Base-by-base conservation (phyloP, 23 tunicate genomes). In the Ciona savignyi region DNA sequence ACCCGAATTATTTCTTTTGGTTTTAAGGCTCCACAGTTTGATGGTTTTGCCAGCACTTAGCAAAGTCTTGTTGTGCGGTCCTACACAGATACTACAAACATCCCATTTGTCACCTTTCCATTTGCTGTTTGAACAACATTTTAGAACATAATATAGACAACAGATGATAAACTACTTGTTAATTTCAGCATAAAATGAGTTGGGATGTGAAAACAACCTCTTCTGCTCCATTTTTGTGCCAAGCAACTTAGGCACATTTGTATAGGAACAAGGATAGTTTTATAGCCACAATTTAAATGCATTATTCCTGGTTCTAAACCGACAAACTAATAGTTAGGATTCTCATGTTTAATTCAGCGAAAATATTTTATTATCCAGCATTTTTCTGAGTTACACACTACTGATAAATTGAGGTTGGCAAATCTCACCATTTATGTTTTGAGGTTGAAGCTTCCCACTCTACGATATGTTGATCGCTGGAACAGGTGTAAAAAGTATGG, bases 41-140 rank as follows among this genome's bases (percentile, higher is more conserved):
- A 88, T 88, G 33, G 49, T 62, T 72, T 78, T 82, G 28, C 88
- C 96, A 21, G 88, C 96, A 29, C 84, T 70, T 29, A 88, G 32
- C 3, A 88, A 31, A 48, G 96, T 77, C 61, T 62, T 67, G 23
- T 80, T 67, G 62, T 82, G 62, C 2, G 96, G 84, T 32, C 88
- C 87, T 2, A 88, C 60, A 49, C 73, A 70, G 20, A 88, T 31
- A 26, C 88, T 77, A 80, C 56, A 70, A 24, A 88, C 68, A 11
- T 77, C 86, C 4, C 84, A 70, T 63, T 77, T 77, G 60, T 82
- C 84, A 20, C 76, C 96, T 77, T 82, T 77, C 96, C 96, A 88
- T 78, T 88, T 88, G 62, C 96, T 88, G 60, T 65, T n/a, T 65
- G 15, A 11, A 49, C 61, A 11, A 65, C 69, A 15, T 65, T 65